Base-by-base conservation (phyloP, 2,888 invertebrate species). In the Pristionchus entomophagus region DNA sequence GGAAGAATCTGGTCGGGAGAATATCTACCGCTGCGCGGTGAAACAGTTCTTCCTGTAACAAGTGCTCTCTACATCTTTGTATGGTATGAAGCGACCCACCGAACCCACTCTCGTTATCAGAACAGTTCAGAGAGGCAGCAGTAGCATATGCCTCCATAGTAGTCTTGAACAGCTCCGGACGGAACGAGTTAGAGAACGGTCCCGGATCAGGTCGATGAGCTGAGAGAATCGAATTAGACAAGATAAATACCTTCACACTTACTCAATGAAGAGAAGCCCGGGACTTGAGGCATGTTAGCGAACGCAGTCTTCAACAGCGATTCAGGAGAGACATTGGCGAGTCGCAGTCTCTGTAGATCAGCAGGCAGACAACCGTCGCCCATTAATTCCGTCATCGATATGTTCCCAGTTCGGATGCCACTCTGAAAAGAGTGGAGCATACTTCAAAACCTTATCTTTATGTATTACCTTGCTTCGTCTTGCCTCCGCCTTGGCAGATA, bases 61-160 rank as follows among this genome's bases (percentile, higher is more conserved):
- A 4, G 14, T 32, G 77, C n/a, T n/a, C n/a, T n/a, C n/a, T n/a
- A n/a, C n/a, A n/a, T n/a, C n/a, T n/a, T n/a, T n/a, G n/a, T n/a
- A n/a, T n/a, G n/a, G n/a, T n/a, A n/a, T n/a, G n/a, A n/a, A n/a
- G n/a, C n/a, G 51, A 10, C 73, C 5, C 12, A 84, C 84, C 84
- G 53, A 84, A 84, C 35, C 73, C 84, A 14, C 73, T 51, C 6
- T 84, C 84, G 29, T 45, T 22, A 22, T 45, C 65, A 45, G 45
- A 17, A 26, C 62, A 84, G 38, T 84, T 32, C 22, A 84, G 53
- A 26, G 69, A 26, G 26, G 84, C 84, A 10, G 85, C 85, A 14
- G 69, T 85, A 17, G 78, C 78, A 29, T 85, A 85, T 6, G 85
- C 85, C 32, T 85, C 85, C 85, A 85, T 85, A 32, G 85, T 85